Evolutionary conservation across 2,888 invertebrate genomes (phyloP).

Genomic region (Chorisops tibialis): DNA sequence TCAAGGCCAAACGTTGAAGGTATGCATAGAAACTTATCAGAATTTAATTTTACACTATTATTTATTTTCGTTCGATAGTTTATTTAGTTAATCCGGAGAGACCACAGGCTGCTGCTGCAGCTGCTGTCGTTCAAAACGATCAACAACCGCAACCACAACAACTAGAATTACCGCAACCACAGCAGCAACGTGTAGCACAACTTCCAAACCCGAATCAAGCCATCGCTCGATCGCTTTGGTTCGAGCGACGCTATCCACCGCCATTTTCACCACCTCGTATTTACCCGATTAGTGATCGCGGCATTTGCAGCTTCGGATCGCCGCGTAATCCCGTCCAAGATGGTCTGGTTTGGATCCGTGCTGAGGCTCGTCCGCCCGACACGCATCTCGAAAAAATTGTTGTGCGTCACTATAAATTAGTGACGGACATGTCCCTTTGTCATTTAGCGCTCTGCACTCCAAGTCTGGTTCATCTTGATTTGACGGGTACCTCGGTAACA

Average conservation of each 20-base stretch:
- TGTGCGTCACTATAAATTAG: slow-evolving; percentile 59
- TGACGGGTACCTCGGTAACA: slow-evolving; percentile 65
- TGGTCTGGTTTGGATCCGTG: slow-evolving; percentile 49
- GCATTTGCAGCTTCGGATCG: slow-evolving; percentile 48
- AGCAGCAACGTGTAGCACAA: background rate
- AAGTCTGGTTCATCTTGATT: slow-evolving; percentile 59
- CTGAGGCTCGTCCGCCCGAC: slow-evolving; percentile 48
- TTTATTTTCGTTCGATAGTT: too few species aligned
- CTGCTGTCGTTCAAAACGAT: slow-evolving; percentile 5
- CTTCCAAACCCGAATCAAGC: slow-evolving; percentile 16
- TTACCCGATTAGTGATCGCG: slow-evolving; percentile 45
- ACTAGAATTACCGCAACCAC: slow-evolving; percentile 12
- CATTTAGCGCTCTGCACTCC: slow-evolving; percentile 63
- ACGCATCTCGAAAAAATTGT: slow-evolving; percentile 56
- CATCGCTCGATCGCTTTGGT: slow-evolving; percentile 30
- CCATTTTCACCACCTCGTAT: slow-evolving; percentile 28
- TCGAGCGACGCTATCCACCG: slow-evolving; percentile 28
- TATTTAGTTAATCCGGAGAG: slow-evolving; percentile 15
- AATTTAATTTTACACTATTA: background rate
- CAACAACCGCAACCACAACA: background rate
- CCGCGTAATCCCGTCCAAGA: slow-evolving; percentile 45
- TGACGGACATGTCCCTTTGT: slow-evolving; percentile 61
- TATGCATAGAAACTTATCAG: too few species aligned
- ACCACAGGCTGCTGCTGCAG: slow-evolving; percentile 6
- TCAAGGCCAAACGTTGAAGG: slow-evolving; percentile 11